Base-by-base conservation (phyloP, 1,140 invertebrate species). In the Trachymyrmex septentrionalis region DNA sequence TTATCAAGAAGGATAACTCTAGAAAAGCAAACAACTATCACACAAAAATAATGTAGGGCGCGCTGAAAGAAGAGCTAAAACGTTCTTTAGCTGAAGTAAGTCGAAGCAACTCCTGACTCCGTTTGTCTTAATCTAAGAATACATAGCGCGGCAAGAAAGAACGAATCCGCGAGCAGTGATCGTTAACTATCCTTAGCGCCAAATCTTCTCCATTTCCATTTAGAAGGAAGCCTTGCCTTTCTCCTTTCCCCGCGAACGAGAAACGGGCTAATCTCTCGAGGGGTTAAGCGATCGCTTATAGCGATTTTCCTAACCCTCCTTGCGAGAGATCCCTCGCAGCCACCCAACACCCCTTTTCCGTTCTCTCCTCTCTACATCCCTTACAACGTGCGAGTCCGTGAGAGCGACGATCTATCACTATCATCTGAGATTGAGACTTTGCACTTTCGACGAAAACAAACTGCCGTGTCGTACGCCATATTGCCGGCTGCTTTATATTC, bases 381-480 rank as follows among this genome's bases (percentile, higher is more conserved):
- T 30, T 27, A 10, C 50, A 34, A 66, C 76, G 64, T 86, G 61
- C 88, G 63, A 81, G 75, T 64, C 86, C 50, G 80, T 77, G 34
- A 63, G 34, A 63, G 67, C 34, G 71, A 86, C 88, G 75, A 89
- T 90, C 85, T 90, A 92, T 92, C 91, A 92, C 88, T 89, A 90
- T 92, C 91, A 92, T 67, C 48, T 38, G 86, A 92, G 88, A 92
- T 92, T 90, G 89, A 91, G 87, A 91, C 85, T 92, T 90, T 88
- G 84, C 82, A 88, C 86, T 88, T 80, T 86, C 76, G 86, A 89
- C 85, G 75, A 86, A 89, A 86, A 91, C 82, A 88, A 91, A 91
- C 85, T 88, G 87, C 73, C 66, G 61, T 66, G 75, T 57, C 57
- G 27, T 66, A 64, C 64, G 55, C 48, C 73, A 84, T 87, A 86